Conservation (phyloP, 35 echinoderm and acorn worm species). For the Ophioderma brevispina region DNA sequence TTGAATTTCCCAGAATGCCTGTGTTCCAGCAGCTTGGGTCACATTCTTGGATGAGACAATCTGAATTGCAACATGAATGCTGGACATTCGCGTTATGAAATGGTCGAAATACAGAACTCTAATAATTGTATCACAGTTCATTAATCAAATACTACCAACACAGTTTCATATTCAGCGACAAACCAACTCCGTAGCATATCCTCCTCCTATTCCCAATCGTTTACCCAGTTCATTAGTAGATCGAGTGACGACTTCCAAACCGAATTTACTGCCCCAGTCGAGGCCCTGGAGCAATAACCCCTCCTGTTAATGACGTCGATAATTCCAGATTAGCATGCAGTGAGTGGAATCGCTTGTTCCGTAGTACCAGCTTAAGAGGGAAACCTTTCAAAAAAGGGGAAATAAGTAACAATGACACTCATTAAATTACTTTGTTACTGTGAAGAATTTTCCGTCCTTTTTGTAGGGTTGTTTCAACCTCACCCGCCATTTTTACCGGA, state of each 20-base stretch:
- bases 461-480: no score
- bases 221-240: slow-evolving; percentile 38
- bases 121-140: neutral
- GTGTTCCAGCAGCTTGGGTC: slow-evolving; percentile 26
- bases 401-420: neutral
- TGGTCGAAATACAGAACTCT: neutral
- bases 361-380: neutral
- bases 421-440: neutral
- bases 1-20: neutral
- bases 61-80: slow-evolving; percentile 10
- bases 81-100: neutral
- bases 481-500: no score
- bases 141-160: slow-evolving; percentile 15
- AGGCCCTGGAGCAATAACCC: slow-evolving; percentile 8
- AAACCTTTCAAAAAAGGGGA: neutral
- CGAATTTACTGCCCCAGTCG: slow-evolving; percentile 50
- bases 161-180: slow-evolving; percentile 39
- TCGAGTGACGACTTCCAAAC: slow-evolving; percentile 38
- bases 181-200: slow-evolving; percentile 55
- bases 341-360: neutral
- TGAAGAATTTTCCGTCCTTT: neutral
- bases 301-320: slow-evolving; percentile 19
- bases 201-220: slow-evolving; percentile 35
- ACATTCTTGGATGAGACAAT: slow-evolving; percentile 59
- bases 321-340: slow-evolving; percentile 23